Base-by-base conservation (phyloP, 2,888 invertebrate genomes). In the Chirona hameri region DNA sequence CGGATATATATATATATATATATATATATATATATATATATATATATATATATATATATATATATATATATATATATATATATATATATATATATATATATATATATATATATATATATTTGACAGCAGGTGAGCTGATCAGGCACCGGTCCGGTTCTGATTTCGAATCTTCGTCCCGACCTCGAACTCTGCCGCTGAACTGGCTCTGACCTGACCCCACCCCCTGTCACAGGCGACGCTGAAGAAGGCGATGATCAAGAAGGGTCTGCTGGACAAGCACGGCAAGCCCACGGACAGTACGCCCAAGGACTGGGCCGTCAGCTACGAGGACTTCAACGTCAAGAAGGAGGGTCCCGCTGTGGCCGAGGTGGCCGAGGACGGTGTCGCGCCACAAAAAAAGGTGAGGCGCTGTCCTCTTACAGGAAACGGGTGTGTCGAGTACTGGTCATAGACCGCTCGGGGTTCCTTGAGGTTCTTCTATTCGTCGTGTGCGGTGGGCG, bases 201-300 rank as follows among this genome's bases (percentile, higher is more conserved):
- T n/a, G n/a, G 57, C 18, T 57, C 3, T 57, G 14, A 18, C 18
- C 57, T 4, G 18, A 4, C 21, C 3, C 4, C 57, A 3, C 57
- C 18, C 9, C 18, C 3, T 57, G 14, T 86, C 48, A 3, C 85
- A 91, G 91, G 97, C 98, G 0, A 93, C 93, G 0, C 91, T 94
- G 84, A 99, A 98, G 88, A 98, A 98, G 87, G 90, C 92, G 79
- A 90, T 99, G 86, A 95, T 99, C 82, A 92, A 94, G 82, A 92
- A 95, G 87, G 99, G 99, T 0, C 92, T 96, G 86, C 88, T 99
- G 82, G 98, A 98, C 87, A 97, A 99, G 88, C 93, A 94, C 88
- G 99, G 99, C 0, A 96, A 97, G 88, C 96, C 98, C 0, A 99
- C 98, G 89, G 98, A 98, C 86, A 95, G 95, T 85, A 99, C 99